phyloP scores from a whole-genome alignment of 2,113 vertebrate genomes.

The Phodopus roborovskii region DNA sequence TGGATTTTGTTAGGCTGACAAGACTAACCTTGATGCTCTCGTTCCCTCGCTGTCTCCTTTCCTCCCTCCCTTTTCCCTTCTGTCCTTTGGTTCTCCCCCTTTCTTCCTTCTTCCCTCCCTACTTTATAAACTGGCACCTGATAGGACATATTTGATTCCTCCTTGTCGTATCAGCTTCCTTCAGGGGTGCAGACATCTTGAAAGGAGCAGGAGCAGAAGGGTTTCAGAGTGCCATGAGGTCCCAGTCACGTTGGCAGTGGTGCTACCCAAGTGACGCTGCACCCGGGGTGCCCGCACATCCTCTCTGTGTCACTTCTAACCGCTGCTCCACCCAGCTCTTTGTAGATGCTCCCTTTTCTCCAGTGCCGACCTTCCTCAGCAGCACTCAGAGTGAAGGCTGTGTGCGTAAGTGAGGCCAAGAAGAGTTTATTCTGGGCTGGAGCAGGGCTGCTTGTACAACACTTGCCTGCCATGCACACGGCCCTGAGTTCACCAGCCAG shows the following conservation, averaged over 20 bases:
- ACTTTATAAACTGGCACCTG: background rate
- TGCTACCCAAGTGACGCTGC: background rate
- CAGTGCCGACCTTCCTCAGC: background rate
- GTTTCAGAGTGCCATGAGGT: background rate
- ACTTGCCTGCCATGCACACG: no score
- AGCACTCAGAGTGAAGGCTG: background rate
- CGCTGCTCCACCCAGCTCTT: background rate
- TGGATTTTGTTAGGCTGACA: background rate
- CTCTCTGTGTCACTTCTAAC: background rate
- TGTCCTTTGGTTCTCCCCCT: background rate
- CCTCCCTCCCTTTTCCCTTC: background rate
- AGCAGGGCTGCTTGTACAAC: background rate
- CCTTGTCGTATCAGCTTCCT: background rate
- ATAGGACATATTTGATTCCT: background rate
- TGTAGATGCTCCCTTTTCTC: background rate
- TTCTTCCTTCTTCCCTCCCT: background rate
- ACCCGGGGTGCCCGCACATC: no score
- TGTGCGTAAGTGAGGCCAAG: background rate
- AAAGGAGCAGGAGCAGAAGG: background rate
- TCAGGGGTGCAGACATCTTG: background rate
- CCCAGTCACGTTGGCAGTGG: background rate
- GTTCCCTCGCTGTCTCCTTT: background rate
- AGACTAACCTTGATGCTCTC: no score
- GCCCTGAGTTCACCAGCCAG: background rate
- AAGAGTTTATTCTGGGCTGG: background rate